These are phyloP conservation scores for Nyctereutes procyonoides DNA, from an alignment of 2,113 vertebrate genomes.

Conservation along the genomic window DNA sequence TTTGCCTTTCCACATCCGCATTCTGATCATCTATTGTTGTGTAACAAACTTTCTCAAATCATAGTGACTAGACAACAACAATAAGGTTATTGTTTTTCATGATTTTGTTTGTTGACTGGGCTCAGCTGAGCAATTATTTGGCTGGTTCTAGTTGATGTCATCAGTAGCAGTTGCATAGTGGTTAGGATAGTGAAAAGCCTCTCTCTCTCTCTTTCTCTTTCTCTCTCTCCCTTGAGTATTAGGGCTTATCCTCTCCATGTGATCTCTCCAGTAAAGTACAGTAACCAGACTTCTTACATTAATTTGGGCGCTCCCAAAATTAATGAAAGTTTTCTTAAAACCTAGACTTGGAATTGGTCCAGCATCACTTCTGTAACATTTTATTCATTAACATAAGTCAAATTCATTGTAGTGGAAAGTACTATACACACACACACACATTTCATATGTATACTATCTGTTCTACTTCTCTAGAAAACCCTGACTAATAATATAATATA, in stretches of 20 bases:
- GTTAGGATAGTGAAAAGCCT: background rate
- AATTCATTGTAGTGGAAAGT: background rate
- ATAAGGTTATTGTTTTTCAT: background rate
- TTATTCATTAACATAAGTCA: background rate
- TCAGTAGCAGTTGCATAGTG: background rate
- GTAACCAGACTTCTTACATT: background rate
- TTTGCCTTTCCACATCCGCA: background rate
- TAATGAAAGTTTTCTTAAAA: background rate
- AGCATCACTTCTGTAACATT: background rate
- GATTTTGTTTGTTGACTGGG: background rate
- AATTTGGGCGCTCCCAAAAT: background rate
- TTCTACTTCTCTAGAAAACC: background rate
- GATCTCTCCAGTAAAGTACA: background rate
- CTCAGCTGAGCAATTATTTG: background rate
- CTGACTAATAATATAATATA: background rate
- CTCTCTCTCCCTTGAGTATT: background rate
- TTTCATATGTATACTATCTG: background rate
- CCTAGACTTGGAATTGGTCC: background rate
- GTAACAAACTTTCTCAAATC: background rate
- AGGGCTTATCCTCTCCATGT: background rate
- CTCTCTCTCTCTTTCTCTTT: background rate
- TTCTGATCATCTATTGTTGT: background rate
- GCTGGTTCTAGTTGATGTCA: background rate
- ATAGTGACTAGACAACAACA: background rate
- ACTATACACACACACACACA: background rate